These are phyloP conservation scores for Sycobia sp. DNA, from an alignment of 1,140 invertebrate genomes.

Conservation along the genomic window DNA sequence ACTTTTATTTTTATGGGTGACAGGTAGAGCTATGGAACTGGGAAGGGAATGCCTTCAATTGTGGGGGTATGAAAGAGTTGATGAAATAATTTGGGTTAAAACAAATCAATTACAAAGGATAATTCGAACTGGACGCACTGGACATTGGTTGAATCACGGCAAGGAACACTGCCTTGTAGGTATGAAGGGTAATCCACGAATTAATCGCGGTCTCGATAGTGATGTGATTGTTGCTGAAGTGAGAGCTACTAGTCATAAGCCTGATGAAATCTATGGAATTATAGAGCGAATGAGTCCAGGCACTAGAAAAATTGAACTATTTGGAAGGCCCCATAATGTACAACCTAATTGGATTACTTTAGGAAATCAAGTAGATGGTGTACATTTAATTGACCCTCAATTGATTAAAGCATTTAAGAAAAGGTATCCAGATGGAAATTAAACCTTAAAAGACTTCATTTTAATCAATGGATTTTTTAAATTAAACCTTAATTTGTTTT, in stretches of 20 bases:
- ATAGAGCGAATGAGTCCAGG: slow-evolving; percentile 87
- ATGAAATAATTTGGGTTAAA: slow-evolving; percentile 99
- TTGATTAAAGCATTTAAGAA: slow-evolving; percentile 88
- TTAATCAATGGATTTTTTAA: no score
- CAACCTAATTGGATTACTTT: slow-evolving; percentile 98
- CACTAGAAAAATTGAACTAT: slow-evolving; percentile 96
- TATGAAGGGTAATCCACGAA: slow-evolving; percentile 91
- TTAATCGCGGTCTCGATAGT: slow-evolving; percentile 94
- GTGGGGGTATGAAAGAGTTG: slow-evolving; percentile 95
- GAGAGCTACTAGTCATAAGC: slow-evolving; percentile 95
- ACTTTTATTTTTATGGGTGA: slow-evolving; percentile 97
- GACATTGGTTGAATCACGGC: slow-evolving; percentile 98
- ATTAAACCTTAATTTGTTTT: not conserved
- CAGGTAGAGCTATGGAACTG: slow-evolving; percentile 96
- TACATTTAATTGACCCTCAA: slow-evolving; percentile 89
- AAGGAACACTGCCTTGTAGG: slow-evolving; percentile 98
- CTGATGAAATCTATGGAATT: slow-evolving; percentile 97
- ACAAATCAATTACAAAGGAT: slow-evolving; percentile 97
- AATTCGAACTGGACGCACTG: slow-evolving; percentile 93
- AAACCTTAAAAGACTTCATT: slow-evolving; percentile 53
- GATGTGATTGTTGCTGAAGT: slow-evolving; percentile 99
- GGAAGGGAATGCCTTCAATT: slow-evolving; percentile 90
- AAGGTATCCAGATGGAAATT: slow-evolving; percentile 92
- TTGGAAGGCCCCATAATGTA: slow-evolving; percentile 96
- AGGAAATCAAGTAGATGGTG: slow-evolving; percentile 95